A percentile compares a stretch with the other conserved stretches of the same genome.
phyloP scores from a whole-genome alignment of 2,888 invertebrate genomes.

The Ophion slaviceki region DNA sequence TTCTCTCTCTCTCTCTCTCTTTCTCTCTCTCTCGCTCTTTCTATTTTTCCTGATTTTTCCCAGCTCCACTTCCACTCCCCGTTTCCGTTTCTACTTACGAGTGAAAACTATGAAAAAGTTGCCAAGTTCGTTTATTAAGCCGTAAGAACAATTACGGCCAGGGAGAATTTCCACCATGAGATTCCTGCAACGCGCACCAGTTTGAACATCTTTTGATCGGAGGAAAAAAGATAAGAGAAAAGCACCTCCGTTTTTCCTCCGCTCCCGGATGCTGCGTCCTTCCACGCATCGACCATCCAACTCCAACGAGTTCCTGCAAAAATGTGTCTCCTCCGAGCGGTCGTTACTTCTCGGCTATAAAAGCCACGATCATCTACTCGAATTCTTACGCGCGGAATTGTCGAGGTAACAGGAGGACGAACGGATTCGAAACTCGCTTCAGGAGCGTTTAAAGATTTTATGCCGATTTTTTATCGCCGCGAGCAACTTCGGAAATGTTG shows the following conservation, averaged over 20 bases:
- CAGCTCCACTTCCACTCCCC: background rate
- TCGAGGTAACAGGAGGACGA: constrained; percentile 43
- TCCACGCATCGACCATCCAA: constrained; percentile 11
- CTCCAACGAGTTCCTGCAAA: constrained; percentile 35
- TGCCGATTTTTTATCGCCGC: background rate
- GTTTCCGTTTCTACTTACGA: too few species aligned
- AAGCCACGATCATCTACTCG: constrained; percentile 26
- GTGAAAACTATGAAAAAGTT: constrained; percentile 1
- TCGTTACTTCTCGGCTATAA: constrained; percentile 51
- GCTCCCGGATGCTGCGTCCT: background rate
- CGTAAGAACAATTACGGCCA: too few species aligned
- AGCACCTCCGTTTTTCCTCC: background rate
- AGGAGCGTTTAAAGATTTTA: constrained; percentile 18
- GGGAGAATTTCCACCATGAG: too few species aligned
- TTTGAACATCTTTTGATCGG: background rate
- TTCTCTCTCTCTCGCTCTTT: background rate
- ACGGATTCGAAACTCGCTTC: constrained; percentile 46
- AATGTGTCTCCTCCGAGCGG: constrained; percentile 10
- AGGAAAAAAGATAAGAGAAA: constrained; percentile 7
- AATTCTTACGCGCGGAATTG: constrained; percentile 10
- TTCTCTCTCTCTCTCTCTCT: background rate
- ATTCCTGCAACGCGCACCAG: too few species aligned
- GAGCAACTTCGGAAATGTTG: background rate
- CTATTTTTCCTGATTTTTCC: background rate
- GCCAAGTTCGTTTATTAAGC: constrained; percentile 11